phyloP scores from a whole-genome alignment of 2,888 invertebrate species.

The Campaea margaritaria region DNA sequence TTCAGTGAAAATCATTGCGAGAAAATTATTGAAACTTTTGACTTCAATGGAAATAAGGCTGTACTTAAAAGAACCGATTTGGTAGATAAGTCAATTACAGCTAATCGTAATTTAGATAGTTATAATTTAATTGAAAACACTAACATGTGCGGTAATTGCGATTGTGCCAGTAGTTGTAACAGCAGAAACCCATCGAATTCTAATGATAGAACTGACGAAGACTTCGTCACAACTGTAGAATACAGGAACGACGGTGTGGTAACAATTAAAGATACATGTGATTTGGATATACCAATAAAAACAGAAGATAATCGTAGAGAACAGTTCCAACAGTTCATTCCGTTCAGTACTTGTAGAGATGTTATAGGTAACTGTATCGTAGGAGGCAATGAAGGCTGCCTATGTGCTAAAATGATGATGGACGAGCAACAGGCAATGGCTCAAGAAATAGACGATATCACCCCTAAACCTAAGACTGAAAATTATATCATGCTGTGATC shows the following conservation, averaged over 20 bases:
- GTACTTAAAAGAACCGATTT: slow-evolving; percentile 10
- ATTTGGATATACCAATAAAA: slow-evolving; percentile 53
- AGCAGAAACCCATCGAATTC: slow-evolving; percentile 29
- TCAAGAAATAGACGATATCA: slow-evolving; percentile 77
- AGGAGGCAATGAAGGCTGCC: slow-evolving; percentile 71
- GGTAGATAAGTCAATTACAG: not conserved
- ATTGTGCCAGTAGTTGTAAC: slow-evolving; percentile 52
- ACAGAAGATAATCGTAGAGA: slow-evolving; percentile 25
- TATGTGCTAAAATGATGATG: slow-evolving; percentile 74
- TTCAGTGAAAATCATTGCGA: slow-evolving; percentile 8
- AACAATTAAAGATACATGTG: slow-evolving; percentile 67
- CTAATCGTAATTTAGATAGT: not conserved
- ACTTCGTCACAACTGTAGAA: slow-evolving; percentile 55
- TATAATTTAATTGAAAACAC: not conserved
- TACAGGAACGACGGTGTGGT: slow-evolving; percentile 65
- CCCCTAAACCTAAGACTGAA: slow-evolving; percentile 61
- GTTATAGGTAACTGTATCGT: slow-evolving; percentile 76
- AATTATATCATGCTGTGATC: slow-evolving; percentile 38
- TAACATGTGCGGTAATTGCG: slow-evolving; percentile 53
- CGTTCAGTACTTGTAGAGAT: slow-evolving; percentile 72
- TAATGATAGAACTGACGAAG: slow-evolving; percentile 17
- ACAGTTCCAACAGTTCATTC: slow-evolving; percentile 42
- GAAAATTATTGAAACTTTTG: not conserved
- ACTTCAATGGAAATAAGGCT: slow-evolving; percentile 12
- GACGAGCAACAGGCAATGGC: slow-evolving; percentile 66